phyloP scores from a whole-genome alignment of 2,888 invertebrate species.

The Ophion slaviceki region DNA sequence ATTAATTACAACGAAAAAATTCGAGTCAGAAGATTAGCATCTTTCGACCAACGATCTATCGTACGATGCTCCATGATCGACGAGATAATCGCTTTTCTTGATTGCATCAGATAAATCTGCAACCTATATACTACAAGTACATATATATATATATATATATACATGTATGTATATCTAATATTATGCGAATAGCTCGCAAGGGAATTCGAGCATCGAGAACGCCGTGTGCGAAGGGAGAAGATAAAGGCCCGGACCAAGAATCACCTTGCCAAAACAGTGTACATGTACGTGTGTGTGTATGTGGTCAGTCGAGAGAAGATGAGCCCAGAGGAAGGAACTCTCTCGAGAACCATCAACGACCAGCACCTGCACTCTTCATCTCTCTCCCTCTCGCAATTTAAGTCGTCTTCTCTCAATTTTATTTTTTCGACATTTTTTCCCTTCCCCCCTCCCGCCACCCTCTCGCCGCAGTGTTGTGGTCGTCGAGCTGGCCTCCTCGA shows the following conservation, averaged over 20 bases:
- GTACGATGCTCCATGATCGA: constrained; percentile 37
- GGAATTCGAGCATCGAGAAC: constrained; percentile 36
- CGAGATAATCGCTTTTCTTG: constrained; percentile 48
- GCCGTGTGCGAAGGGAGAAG: constrained; percentile 19
- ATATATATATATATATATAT: constrained; percentile 1
- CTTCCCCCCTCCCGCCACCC: not conserved
- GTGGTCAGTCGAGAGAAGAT: constrained; percentile 51
- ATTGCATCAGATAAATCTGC: constrained; percentile 45
- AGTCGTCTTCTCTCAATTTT: constrained; percentile 35
- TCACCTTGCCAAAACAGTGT: constrained; percentile 42
- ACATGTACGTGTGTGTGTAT: constrained; percentile 14
- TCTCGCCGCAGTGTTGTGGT: not conserved
- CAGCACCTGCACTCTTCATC: constrained; percentile 59
- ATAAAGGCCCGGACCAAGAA: constrained; percentile 38
- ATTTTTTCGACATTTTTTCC: constrained; percentile 33
- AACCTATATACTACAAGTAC: not conserved
- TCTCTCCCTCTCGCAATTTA: constrained; percentile 45
- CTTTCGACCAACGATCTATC: constrained; percentile 36
- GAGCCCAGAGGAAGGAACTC: constrained; percentile 51
- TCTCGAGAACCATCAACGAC: constrained; percentile 59
- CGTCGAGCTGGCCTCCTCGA: constrained; percentile 27
- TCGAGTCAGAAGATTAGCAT: constrained; percentile 32
- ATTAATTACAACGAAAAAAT: constrained; percentile 14
- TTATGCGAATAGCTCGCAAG: constrained; percentile 48
- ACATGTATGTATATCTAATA: constrained; percentile 17